A percentile compares a stretch with the other conserved stretches of the same genome.
Evolutionary conservation across 2,113 vertebrate genomes (phyloP).

Genomic region (Osmerus mordax): DNA sequence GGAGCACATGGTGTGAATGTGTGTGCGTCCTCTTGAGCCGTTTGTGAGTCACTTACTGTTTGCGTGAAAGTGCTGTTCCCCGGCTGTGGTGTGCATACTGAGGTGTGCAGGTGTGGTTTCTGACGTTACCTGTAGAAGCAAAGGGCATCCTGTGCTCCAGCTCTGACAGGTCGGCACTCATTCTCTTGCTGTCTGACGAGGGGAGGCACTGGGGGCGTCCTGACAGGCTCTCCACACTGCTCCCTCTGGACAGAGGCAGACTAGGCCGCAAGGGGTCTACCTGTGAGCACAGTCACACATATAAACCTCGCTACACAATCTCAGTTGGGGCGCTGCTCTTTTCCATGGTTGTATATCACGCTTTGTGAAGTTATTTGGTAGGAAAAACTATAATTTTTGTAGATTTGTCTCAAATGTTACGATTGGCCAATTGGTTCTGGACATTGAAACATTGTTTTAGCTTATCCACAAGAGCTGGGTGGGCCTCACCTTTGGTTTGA

Average conservation of each 20-base stretch:
- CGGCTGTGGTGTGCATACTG: not conserved
- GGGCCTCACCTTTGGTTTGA: conserved; percentile 79
- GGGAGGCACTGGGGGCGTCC: conserved; percentile 74
- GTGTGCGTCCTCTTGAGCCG: no score
- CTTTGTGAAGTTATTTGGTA: not conserved
- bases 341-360: no score
- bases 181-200: conserved; percentile 85
- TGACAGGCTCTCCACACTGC: conserved; percentile 92
- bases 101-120: not conserved
- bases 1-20: not conserved
- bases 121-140: conserved; percentile 81
- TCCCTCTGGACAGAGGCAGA: conserved; percentile 89
- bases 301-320: no score
- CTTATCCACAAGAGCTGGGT: not conserved
- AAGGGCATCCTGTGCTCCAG: conserved; percentile 85
- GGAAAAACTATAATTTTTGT: not conserved
- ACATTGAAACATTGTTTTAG: not conserved
- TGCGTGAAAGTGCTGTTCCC: not conserved
- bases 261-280: conserved; percentile 79
- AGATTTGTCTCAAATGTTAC: not conserved
- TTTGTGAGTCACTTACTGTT: no score
- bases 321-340: no score
- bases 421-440: not conserved
- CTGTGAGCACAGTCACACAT: conserved; percentile 57
- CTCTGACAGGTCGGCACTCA: conserved; percentile 96